A percentile compares a stretch with the other conserved stretches of the same genome.
Conservation (phyloP, 1,140 invertebrate genomes). For the Teleopsis dalmanni region DNA sequence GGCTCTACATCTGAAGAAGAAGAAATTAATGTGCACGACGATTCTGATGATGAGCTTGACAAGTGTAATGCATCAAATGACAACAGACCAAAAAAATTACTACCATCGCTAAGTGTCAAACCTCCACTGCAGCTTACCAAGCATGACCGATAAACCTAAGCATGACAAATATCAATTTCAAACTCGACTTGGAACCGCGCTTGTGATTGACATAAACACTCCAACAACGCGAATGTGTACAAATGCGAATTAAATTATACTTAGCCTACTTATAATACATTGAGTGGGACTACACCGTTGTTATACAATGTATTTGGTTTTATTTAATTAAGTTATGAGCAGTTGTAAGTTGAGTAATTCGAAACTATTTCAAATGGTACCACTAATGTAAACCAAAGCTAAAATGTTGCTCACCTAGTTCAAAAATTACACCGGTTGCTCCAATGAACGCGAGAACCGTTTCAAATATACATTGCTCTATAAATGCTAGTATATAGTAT, state of each 20-base stretch:
- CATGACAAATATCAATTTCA: conserved; percentile 3
- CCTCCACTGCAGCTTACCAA: conserved; percentile 36
- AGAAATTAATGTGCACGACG: conserved; percentile 57
- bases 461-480: too few species aligned
- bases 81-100: background rate
- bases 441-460: too few species aligned
- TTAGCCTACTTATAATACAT: too few species aligned
- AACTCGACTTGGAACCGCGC: conserved; percentile 4
- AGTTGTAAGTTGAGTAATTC: too few species aligned
- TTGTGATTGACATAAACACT: background rate
- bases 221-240: background rate
- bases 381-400: too few species aligned
- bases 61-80: background rate
- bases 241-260: background rate
- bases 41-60: conserved; percentile 45
- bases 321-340: too few species aligned
- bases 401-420: too few species aligned
- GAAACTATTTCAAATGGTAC: too few species aligned
- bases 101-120: conserved; percentile 19
- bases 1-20: conserved; percentile 38
- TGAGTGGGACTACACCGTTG: too few species aligned
- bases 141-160: conserved; percentile 30
- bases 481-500: too few species aligned
- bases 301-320: too few species aligned
- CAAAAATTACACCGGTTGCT: too few species aligned